Percentiles rank a stretch among this genome's conserved stretches.
Evolutionary conservation across 2,797 vertebrate species (phyloP).

Genomic region (Knipowitschia caucasica): DNA sequence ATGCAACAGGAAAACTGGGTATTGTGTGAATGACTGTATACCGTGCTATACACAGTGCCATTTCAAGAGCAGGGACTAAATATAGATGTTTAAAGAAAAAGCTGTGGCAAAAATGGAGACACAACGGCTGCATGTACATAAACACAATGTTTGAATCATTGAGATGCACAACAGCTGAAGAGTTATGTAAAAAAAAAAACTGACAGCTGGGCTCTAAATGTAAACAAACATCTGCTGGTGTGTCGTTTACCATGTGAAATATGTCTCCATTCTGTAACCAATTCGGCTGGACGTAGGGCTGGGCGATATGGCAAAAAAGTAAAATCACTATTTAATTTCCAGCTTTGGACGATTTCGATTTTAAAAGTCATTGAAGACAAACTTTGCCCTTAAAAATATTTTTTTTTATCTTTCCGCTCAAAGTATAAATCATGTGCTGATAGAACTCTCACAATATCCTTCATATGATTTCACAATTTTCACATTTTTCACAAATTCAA

Average conservation of each 20-base stretch:
- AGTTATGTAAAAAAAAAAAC: constrained; percentile 1
- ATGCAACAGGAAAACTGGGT: constrained; percentile 4
- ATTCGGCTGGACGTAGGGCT: too few species aligned
- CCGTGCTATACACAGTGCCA: background rate
- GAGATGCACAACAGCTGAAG: background rate
- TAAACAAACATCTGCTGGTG: constrained; percentile 1
- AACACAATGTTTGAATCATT: background rate
- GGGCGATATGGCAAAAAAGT: too few species aligned
- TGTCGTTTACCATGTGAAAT: background rate
- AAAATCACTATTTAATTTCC: too few species aligned
- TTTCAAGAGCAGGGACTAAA: constrained; percentile 11
- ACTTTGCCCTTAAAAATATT: too few species aligned
- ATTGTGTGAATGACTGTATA: background rate
- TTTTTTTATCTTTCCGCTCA: too few species aligned
- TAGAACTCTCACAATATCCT: too few species aligned
- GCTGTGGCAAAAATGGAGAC: constrained; percentile 1
- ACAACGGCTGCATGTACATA: background rate
- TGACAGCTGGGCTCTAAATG: background rate
- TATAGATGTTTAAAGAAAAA: constrained; percentile 2
- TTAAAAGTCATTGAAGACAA: too few species aligned
- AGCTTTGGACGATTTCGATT: too few species aligned
- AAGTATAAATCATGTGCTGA: too few species aligned
- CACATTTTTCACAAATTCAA: too few species aligned
- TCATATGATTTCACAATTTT: too few species aligned
- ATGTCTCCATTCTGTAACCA: too few species aligned